These are phyloP conservation scores for Salticus scenicus DNA, from an alignment of 2,888 invertebrate genomes.

Conservation along the genomic window DNA sequence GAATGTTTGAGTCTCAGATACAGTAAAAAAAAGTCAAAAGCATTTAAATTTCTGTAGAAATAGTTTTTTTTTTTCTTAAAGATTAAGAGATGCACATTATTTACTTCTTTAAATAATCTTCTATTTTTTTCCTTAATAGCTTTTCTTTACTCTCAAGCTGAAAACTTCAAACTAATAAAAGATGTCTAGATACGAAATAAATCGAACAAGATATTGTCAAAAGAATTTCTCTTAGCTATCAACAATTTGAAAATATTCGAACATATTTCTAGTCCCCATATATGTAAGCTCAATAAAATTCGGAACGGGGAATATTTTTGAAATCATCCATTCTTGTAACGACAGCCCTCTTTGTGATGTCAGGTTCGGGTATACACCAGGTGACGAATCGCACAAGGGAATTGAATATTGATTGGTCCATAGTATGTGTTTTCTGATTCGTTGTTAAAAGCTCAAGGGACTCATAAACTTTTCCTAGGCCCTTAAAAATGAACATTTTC, in stretches of 20 bases:
- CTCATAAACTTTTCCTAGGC: background rate
- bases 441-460: background rate
- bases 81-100: too few species aligned
- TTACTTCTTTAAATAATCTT: too few species aligned
- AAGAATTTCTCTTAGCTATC: too few species aligned
- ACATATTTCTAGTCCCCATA: background rate
- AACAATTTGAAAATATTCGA: too few species aligned
- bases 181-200: too few species aligned
- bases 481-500: background rate
- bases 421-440: background rate
- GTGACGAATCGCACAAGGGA: background rate
- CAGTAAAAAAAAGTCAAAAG: too few species aligned
- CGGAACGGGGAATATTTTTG: background rate
- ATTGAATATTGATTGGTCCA: conserved; percentile 2
- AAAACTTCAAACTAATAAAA: too few species aligned
- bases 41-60: too few species aligned
- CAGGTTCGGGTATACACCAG: background rate
- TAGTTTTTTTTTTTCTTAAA: too few species aligned
- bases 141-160: too few species aligned
- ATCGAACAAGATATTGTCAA: background rate
- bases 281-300: background rate
- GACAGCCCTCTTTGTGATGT: background rate
- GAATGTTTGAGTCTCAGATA: too few species aligned
- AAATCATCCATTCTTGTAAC: background rate
- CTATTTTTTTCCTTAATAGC: too few species aligned